phyloP scores from a whole-genome alignment of 2,797 vertebrate genomes.

The Furcifer pardalis region DNA sequence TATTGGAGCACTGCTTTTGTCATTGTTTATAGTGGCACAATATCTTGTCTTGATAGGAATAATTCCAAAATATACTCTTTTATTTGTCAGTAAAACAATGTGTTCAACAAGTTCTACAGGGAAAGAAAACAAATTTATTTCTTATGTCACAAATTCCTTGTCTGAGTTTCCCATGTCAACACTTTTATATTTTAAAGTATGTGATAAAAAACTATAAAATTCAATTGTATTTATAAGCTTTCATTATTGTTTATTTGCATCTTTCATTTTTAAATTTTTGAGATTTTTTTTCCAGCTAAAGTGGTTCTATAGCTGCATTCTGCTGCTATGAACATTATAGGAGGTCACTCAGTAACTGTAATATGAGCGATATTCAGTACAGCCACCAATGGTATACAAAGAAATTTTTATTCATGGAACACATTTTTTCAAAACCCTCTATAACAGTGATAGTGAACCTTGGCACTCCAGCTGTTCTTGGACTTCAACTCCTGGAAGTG shows the following conservation, averaged over 20 bases:
- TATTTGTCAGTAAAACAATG: not conserved
- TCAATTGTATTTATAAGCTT: not conserved
- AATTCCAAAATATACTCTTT: not conserved
- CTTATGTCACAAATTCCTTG: not conserved
- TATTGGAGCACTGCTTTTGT: not conserved
- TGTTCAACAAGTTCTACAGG: not conserved
- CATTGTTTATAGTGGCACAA: not conserved
- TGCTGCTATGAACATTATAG: not conserved
- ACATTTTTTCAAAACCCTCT: too few relatives aligned
- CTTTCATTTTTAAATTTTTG: not conserved
- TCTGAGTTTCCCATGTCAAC: not conserved
- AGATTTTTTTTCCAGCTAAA: not conserved
- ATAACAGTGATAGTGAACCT: too few relatives aligned
- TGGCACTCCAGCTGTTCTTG: too few relatives aligned
- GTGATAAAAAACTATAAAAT: not conserved
- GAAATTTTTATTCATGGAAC: too few relatives aligned
- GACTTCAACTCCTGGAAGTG: too few relatives aligned
- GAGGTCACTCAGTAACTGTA: not conserved
- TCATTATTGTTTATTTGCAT: not conserved
- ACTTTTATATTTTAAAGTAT: not conserved
- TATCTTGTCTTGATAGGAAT: not conserved
- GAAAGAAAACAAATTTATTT: not conserved
- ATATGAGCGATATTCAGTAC: not conserved
- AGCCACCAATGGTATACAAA: not conserved
- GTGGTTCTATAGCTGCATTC: not conserved